Base-by-base conservation (phyloP, 1,140 invertebrate species). In the Dinothrombium tinctorium region DNA sequence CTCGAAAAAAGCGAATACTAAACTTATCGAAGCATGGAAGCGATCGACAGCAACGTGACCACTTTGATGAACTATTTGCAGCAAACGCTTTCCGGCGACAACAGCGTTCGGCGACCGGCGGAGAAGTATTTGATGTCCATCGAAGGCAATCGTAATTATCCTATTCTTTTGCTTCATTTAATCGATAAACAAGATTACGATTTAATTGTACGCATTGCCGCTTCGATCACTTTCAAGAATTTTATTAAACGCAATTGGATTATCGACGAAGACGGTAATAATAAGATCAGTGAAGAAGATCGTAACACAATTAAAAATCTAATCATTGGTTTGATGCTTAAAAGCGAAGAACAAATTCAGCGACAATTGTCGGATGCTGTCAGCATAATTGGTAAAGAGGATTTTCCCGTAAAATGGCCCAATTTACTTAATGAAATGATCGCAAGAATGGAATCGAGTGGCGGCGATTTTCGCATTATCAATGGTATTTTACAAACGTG, bases 351-450 rank as follows among this genome's bases (percentile, higher is more conserved):
- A 56, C 65, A 73, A 3, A 74, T 94, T 42, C 89, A 95, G 57
- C 75, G 83, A 52, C 89, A 95, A 56, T 64, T 96, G 8, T 92
- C 83, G 52, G 86, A 95, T 66, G 83, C 86, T 5, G 78, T 95
- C 37, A 81, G 82, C 49, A 83, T 89, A 15, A 92, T 96, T 49
- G 89, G 89, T 1, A 73, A 74, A 53, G 70, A 79, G 53, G 87
- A 95, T 62, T 95, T 95, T 56, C 87, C 87, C 1, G 69, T 74
- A 39, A 83, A 87, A 57, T 96, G 89, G 89, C 83, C 81, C 4
- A 70, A 73, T 49, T 61, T 95, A 4, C 72, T 95, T 1, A 38
- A 40, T 26, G 42, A 46, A 22, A 38, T 46, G 41, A 21, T 46
- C 12, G 15, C 2, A n/a, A 14, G 37, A 25, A 35, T 46, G 17